Base-by-base conservation (phyloP, 2,888 invertebrate species). In the Phasia obesa region DNA sequence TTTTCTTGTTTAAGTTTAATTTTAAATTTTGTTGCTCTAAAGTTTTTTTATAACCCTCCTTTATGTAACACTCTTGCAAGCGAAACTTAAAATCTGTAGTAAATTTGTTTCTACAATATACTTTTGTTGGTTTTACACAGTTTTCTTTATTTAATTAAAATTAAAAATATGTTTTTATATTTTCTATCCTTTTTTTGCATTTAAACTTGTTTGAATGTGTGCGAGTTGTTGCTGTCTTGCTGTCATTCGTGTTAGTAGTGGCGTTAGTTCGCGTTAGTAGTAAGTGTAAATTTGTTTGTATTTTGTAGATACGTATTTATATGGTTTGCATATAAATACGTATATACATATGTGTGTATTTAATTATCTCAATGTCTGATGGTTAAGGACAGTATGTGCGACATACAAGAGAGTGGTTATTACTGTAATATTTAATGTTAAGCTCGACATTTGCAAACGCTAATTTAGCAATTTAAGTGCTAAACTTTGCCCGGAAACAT, bases 391-490 rank as follows among this genome's bases (percentile, higher is more conserved):
- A 57, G 15, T 67, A 74, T 21, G 44, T 57, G 59, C 42, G 27
- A 6, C 44, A 55, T 67, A 23, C 25, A 69, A 31, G 2, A 38
- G 23, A 42, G 4, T 25, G 67, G 57, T 53, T 67, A 57, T 69
- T 57, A 71, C 73, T 71, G 42, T 55, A 65, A 73, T 84, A 73
- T 76, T 70, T 74, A 78, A 64, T 74, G 69, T 78, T 74, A 53
- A 74, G 59, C 82, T 57, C 38, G 31, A 51, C 74, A 78, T 64
- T 59, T 82, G 51, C 82, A 77, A 73, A 44, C 69, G 73, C 73
- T 78, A 82, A 82, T 82, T 81, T 74, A 82, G 77, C 69, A 78
- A 82, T 82, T 74, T 78, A 69, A 67, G 57, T 82, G 69, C 57
- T 64, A 31, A 77, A 69, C 27, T 57, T 64, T 71, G 27, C 47